These are phyloP conservation scores for Glaucomys volans DNA, from an alignment of 2,113 vertebrate species.

Conservation along the genomic window DNA sequence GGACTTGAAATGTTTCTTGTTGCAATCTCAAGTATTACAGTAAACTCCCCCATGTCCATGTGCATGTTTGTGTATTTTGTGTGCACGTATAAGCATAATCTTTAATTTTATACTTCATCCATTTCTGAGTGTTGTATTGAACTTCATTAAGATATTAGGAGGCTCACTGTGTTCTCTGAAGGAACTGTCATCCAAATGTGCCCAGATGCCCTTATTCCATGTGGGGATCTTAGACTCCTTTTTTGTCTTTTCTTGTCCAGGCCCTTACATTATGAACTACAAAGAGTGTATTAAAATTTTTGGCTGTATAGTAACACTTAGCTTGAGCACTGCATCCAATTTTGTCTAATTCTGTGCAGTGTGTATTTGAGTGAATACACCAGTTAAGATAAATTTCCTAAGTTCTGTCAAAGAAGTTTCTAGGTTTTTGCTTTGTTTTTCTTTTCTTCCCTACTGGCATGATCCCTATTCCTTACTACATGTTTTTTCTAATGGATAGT, in stretches of 20 bases:
- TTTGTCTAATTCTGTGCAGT: not conserved
- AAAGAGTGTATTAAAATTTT: not conserved
- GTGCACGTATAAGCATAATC: too few species aligned
- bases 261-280: not conserved
- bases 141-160: too few species aligned
- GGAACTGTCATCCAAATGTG: too few species aligned
- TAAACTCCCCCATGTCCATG: too few species aligned
- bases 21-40: too few species aligned
- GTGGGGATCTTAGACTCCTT: not conserved
- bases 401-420: not conserved
- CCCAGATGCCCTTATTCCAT: too few species aligned
- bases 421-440: not conserved
- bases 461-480: not conserved
- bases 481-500: not conserved
- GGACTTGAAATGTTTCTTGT: too few species aligned
- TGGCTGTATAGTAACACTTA: not conserved
- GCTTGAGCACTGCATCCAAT: not conserved
- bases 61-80: too few species aligned
- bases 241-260: not conserved
- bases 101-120: too few species aligned
- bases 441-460: not conserved
- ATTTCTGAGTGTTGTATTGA: too few species aligned
- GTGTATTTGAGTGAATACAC: not conserved
- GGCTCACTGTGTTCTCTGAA: too few species aligned
- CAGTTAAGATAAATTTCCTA: not conserved